Conservation (phyloP, 2,797 vertebrate species). For the Bradypus variegatus region DNA sequence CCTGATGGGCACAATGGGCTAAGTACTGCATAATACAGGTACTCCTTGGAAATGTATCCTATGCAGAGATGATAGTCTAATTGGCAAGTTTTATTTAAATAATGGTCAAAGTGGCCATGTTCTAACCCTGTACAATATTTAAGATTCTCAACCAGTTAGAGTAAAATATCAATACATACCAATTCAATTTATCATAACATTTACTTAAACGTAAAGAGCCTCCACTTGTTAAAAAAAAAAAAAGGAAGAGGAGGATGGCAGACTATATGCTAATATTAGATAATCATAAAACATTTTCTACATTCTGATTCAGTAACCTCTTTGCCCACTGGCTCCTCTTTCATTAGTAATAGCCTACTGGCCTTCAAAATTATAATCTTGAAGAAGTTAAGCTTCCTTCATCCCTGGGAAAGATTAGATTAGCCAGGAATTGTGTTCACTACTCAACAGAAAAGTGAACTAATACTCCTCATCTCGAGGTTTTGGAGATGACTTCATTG, state of each 20-base stretch:
- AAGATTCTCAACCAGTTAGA: not conserved
- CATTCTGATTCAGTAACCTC: not conserved
- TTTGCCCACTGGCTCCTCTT: not conserved
- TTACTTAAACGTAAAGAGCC: slow-evolving; percentile 9
- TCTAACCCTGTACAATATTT: not conserved
- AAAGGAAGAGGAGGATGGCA: too few species aligned
- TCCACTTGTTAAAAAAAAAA: not conserved
- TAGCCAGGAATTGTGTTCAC: not conserved
- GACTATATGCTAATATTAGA: not conserved
- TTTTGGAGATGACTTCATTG: slow-evolving; percentile 45
- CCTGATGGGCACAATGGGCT: not conserved
- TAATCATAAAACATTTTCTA: not conserved
- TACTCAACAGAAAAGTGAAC: not conserved
- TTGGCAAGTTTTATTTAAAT: slow-evolving; percentile 5
- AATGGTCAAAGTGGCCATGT: not conserved
- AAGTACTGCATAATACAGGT: not conserved
- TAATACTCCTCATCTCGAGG: not conserved
- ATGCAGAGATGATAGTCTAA: not conserved
- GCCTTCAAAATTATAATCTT: not conserved
- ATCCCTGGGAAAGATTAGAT: not conserved
- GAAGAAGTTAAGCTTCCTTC: not conserved
- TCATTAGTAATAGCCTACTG: not conserved
- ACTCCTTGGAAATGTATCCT: slow-evolving; percentile 1
- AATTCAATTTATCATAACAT: not conserved
- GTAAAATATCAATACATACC: not conserved